Conservation (phyloP, 2,113 vertebrate species). For the Heterochromis multidens region DNA sequence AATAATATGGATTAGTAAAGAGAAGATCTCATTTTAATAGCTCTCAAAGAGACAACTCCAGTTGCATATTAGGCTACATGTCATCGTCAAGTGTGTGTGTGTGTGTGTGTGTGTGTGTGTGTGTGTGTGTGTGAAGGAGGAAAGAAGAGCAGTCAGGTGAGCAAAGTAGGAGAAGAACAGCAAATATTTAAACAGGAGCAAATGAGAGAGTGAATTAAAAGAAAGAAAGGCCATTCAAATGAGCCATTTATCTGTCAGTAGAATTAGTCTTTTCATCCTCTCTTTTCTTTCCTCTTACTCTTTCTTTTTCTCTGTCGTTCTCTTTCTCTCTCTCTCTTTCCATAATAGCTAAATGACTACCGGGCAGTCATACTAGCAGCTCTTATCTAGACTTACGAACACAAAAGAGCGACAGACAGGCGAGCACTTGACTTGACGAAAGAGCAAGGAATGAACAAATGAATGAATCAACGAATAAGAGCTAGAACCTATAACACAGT, state of each 20-base stretch:
- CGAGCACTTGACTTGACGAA: conserved; percentile 89
- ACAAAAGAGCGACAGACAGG: conserved; percentile 84
- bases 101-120: conserved; percentile 24
- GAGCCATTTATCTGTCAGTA: conserved; percentile 73
- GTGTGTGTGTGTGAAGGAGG: conserved; percentile 20
- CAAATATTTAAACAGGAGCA: conserved; percentile 76
- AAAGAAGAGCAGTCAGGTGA: conserved; percentile 47
- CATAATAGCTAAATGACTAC: conserved; percentile 85
- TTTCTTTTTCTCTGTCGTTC: conserved; percentile 1
- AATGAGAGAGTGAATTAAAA: conserved; percentile 70
- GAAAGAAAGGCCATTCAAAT: conserved; percentile 75
- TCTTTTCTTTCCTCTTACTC: conserved; percentile 35
- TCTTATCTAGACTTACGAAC: conserved; percentile 86
- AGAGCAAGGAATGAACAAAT: conserved; percentile 76
- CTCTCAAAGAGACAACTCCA: conserved; percentile 62
- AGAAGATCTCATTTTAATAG: conserved; percentile 64
- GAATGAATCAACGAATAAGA: conserved; percentile 83
- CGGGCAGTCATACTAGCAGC: conserved; percentile 83
- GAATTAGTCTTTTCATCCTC: conserved; percentile 82
- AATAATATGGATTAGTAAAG: conserved; percentile 63
- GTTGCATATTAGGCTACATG: conserved; percentile 50
- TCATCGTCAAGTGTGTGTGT: conserved; percentile 26
- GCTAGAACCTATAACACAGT: conserved; percentile 82
- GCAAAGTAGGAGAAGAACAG: conserved; percentile 43
- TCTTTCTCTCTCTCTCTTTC: conserved; percentile 3